These are phyloP conservation scores for Pyrrhosoma nymphula DNA, from an alignment of 2,888 invertebrate genomes.

Conservation along the genomic window DNA sequence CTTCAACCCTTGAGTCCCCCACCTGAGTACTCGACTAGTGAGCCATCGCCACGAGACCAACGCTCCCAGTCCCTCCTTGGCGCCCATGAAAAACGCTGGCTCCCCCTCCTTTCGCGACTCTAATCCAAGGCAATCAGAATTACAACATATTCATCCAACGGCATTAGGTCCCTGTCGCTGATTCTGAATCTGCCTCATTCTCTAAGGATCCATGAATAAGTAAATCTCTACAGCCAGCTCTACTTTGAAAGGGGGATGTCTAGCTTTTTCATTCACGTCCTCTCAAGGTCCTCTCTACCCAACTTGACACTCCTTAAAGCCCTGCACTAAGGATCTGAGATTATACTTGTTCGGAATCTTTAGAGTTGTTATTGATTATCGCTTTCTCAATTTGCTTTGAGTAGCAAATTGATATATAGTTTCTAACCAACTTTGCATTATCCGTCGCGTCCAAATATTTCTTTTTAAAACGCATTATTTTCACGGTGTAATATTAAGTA, in stretches of 20 bases:
- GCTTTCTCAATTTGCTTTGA: background rate
- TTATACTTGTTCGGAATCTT: background rate
- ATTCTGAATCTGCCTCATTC: background rate
- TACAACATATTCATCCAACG: background rate
- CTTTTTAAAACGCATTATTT: background rate
- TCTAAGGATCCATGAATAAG: background rate
- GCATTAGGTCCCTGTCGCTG: background rate
- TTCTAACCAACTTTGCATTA: background rate
- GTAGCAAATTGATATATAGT: background rate
- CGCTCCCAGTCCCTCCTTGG: background rate
- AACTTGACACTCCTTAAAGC: background rate
- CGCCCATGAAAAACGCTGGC: background rate
- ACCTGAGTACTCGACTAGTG: background rate
- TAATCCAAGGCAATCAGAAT: background rate
- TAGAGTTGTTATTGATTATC: background rate
- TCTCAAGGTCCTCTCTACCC: background rate
- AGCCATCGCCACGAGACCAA: background rate
- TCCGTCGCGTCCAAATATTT: background rate
- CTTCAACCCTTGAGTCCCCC: background rate
- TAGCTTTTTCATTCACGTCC: too few relatives aligned
- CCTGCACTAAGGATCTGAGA: background rate
- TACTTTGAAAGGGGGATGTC: too few relatives aligned
- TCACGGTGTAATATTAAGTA: too few relatives aligned
- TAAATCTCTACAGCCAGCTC: background rate
- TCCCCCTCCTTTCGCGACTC: background rate